Conservation (phyloP, 2,113 vertebrate genomes). For the Pavo muticus region DNA sequence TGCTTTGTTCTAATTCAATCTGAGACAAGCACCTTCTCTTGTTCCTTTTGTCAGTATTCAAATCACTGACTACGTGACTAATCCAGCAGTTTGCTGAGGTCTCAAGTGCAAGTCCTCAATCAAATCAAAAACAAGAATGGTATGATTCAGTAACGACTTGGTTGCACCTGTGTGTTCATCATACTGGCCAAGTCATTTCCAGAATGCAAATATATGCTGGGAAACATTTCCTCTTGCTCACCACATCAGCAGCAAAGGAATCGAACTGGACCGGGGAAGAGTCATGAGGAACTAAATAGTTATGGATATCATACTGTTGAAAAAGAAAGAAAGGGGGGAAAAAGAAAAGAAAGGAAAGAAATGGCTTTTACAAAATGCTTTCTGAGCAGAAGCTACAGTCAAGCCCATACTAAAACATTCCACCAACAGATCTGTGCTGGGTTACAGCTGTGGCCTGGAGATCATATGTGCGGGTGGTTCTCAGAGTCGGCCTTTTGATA, state of each 20-base stretch:
- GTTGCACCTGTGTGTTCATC: slow-evolving; percentile 26
- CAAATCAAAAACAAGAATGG: neutral
- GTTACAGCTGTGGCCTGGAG: neutral
- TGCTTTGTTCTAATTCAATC: neutral
- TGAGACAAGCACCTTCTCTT: neutral
- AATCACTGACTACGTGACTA: neutral
- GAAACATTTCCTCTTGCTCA: slow-evolving; percentile 29
- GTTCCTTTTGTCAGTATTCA: neutral
- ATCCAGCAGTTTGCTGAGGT: neutral
- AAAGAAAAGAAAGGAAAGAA: neutral
- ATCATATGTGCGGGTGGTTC: neutral
- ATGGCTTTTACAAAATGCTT: neutral
- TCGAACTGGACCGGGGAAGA: neutral
- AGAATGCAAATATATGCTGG: neutral
- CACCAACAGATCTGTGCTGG: neutral
- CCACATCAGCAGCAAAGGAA: neutral
- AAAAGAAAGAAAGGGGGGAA: neutral
- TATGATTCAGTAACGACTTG: slow-evolving; percentile 1
- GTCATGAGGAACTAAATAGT: neutral
- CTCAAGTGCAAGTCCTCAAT: neutral
- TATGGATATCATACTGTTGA: neutral
- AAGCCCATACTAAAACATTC: neutral
- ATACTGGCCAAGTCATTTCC: neutral
- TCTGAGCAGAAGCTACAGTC: neutral
- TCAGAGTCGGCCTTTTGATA: neutral